These are phyloP conservation scores for Danaus plexippus DNA, from an alignment of 1,140 invertebrate genomes.

Conservation along the genomic window DNA sequence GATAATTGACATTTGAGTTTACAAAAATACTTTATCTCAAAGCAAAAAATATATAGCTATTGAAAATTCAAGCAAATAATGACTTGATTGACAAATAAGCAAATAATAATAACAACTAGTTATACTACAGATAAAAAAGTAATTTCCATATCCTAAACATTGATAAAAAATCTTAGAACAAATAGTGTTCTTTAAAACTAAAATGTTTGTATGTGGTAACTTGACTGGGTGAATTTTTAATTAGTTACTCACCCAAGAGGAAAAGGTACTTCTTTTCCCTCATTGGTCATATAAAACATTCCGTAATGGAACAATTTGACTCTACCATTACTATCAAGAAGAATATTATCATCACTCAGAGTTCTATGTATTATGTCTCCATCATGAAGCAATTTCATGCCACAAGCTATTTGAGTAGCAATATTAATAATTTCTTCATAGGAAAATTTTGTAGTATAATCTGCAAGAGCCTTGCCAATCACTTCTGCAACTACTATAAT, in stretches of 20 bases:
- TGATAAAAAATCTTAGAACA: too few species aligned
- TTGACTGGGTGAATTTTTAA: too few species aligned
- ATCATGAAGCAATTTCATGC: conserved; percentile 81
- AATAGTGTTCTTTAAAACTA: too few species aligned
- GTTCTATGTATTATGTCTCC: conserved; percentile 85
- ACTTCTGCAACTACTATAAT: conserved; percentile 92
- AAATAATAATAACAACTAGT: too few species aligned
- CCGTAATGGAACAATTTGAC: conserved; percentile 95
- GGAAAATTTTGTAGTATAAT: conserved; percentile 61
- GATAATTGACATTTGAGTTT: too few species aligned
- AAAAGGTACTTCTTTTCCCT: conserved; percentile 89
- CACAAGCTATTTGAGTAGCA: conserved; percentile 80
- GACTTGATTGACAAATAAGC: too few species aligned
- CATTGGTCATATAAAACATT: conserved; percentile 91
- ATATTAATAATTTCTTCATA: conserved; percentile 74
- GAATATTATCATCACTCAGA: conserved; percentile 87
- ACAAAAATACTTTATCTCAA: too few species aligned
- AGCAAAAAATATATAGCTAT: too few species aligned
- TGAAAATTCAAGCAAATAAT: too few species aligned
- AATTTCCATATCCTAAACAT: too few species aligned
- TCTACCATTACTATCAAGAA: conserved; percentile 79
- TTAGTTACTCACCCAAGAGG: conserved; percentile 84
- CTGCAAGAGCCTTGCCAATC: conserved; percentile 77
- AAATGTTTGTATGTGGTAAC: too few species aligned
- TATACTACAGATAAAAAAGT: too few species aligned